A percentile compares a stretch with the other conserved stretches of the same genome.
phyloP scores from a whole-genome alignment of 2,888 invertebrate genomes.

The Apoderus coryli region DNA sequence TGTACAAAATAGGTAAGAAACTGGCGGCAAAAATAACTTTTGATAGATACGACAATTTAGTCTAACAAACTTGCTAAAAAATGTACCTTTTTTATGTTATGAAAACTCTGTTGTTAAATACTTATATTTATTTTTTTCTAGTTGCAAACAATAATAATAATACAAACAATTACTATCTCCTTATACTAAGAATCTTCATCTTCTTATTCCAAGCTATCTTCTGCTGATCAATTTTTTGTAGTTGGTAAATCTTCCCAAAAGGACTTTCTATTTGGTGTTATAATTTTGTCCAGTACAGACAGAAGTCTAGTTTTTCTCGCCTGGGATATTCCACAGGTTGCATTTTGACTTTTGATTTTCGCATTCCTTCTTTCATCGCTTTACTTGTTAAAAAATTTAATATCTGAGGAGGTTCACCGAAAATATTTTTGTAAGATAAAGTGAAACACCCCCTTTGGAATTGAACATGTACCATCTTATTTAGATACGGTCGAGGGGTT shows the following conservation, averaged over 20 bases:
- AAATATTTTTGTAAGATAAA: neutral
- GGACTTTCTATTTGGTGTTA: neutral
- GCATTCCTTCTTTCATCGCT: neutral
- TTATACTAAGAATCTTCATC: conserved; percentile 1
- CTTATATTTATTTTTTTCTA: neutral
- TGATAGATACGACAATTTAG: conserved; percentile 3
- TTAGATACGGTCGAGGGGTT: conserved; percentile 1
- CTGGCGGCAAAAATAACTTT: conserved; percentile 2
- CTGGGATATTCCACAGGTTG: neutral
- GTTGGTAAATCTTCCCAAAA: conserved; percentile 3
- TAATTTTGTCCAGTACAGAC: neutral
- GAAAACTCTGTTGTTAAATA: conserved; percentile 2
- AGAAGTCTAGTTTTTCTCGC: conserved; percentile 2
- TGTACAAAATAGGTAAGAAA: neutral
- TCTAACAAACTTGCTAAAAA: neutral
- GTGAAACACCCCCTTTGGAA: conserved; percentile 1
- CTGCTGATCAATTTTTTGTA: conserved; percentile 1
- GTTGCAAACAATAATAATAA: conserved; percentile 1
- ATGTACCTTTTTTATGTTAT: neutral
- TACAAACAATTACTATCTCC: neutral
- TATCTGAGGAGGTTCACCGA: conserved; percentile 2
- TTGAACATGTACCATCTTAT: conserved; percentile 1
- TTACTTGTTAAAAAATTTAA: conserved; percentile 3
- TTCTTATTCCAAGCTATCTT: neutral
- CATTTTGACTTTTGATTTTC: conserved; percentile 2